Evolutionary conservation across 2,888 invertebrate species (phyloP), one percentile per base, ranked within the genome.

Genomic region (Dryadula phaetusa): DNA sequence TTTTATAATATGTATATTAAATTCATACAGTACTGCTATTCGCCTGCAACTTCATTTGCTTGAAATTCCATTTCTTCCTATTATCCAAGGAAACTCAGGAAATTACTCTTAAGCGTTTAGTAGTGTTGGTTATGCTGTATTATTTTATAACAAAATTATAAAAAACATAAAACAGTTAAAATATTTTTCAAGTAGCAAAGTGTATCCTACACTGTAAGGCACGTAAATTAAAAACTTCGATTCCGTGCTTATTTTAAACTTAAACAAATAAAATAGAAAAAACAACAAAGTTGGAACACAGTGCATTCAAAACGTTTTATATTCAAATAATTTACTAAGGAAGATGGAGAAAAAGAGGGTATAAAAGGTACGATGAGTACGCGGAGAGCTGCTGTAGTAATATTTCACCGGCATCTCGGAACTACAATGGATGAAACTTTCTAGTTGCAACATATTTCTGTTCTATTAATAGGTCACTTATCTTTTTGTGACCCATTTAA

Each of bases 401-500:
- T 40, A 49, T 49, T 58, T 65, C 60, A 49, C 53, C 49, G 49
- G 73, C 68, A 66, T 69, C 70, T 68, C 62, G 68, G 62, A 61
- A 69, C 63, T 64, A 66, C 68, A 69, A 73, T 70, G 58, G 63
- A 64, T 44, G 60, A 65, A 63, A 64, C 62, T 62, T 52, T 52
- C 25, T 28, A 52, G 52, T 52, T 56, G 66, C 66, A 58, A 62
- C 63, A 70, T 68, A 68, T 68, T 70, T 70, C 67, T 70, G 60
- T 67, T 64, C 64, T 64, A 70, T 71, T 70, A 70, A 66, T 70
- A 73, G 72, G 70, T 70, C 68, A 72, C 71, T 70, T 67, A 67
- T 73, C 67, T 70, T 71, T 71, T 68, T 66, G 71, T 70, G 70
- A 66, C 68, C 70, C 60, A 70, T 70, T 72, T 73, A 68, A 62